Percentiles rank a stretch among this genome's conserved stretches.
Evolutionary conservation across 2,797 vertebrate species (phyloP).

Genomic region (Chrysocyon brachyurus): DNA sequence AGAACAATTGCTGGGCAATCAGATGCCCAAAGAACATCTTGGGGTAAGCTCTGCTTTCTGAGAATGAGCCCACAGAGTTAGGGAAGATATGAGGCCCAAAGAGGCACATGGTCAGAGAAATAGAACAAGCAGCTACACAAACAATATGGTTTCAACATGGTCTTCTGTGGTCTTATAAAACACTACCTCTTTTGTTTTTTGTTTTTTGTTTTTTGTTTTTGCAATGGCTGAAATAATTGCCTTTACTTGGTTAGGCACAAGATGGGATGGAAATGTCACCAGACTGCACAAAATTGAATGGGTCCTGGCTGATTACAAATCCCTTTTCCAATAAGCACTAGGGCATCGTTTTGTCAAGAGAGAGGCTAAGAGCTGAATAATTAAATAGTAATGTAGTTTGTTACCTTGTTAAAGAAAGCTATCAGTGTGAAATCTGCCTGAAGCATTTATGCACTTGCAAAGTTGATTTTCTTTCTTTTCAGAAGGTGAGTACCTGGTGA

Average conservation of each 20-base stretch:
- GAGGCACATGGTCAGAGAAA: neutral
- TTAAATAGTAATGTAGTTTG: neutral
- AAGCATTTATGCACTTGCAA: neutral
- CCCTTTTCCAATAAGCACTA: conserved; percentile 62
- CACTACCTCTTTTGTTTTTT: neutral
- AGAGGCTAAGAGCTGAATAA: conserved; percentile 67
- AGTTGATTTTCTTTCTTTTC: neutral
- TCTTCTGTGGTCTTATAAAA: neutral
- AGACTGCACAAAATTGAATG: conserved; percentile 28
- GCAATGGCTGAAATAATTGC: conserved; percentile 62
- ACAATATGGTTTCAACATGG: conserved; percentile 30
- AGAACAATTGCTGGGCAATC: neutral
- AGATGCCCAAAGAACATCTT: neutral
- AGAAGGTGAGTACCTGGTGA: neutral
- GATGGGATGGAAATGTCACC: conserved; percentile 49
- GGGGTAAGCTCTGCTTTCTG: neutral
- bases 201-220: neutral
- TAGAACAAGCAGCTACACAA: conserved; percentile 11
- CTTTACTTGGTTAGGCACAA: conserved; percentile 58
- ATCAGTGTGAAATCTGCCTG: conserved; percentile 34
- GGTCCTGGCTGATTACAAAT: conserved; percentile 59
- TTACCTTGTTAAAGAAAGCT: conserved; percentile 59
- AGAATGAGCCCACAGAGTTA: neutral
- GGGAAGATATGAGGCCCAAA: neutral
- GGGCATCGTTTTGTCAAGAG: conserved; percentile 58